A percentile compares a stretch with the other conserved stretches of the same genome.
Conservation (phyloP, 1,140 invertebrate species). For the Popillia japonica region DNA sequence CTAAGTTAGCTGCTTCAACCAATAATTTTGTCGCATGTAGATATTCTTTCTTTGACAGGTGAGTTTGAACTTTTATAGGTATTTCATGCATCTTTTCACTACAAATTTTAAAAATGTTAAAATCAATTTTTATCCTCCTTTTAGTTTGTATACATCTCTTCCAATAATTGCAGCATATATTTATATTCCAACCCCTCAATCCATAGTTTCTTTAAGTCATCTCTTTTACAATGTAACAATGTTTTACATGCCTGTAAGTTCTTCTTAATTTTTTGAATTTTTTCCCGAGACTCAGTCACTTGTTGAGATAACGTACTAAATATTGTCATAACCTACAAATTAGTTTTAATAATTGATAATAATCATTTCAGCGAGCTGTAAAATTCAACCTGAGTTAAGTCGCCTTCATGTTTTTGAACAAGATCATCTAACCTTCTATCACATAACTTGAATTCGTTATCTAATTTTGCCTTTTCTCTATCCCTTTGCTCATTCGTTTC, state of each 20-base stretch:
- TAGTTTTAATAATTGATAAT: slow-evolving; percentile 60
- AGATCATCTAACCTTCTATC: slow-evolving; percentile 88
- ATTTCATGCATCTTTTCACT: slow-evolving; percentile 83
- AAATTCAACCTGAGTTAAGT: slow-evolving; percentile 80
- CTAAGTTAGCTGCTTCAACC: slow-evolving; percentile 72
- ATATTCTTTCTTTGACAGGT: slow-evolving; percentile 80
- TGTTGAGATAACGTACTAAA: slow-evolving; percentile 83
- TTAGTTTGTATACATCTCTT: slow-evolving; percentile 79
- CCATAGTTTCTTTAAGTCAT: slow-evolving; percentile 93
- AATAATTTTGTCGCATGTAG: slow-evolving; percentile 86
- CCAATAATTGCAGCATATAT: slow-evolving; percentile 84
- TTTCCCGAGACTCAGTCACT: slow-evolving; percentile 81
- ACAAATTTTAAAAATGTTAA: slow-evolving; percentile 33
- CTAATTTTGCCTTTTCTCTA: slow-evolving; percentile 90
- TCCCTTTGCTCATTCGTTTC: slow-evolving; percentile 95
- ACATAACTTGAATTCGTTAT: slow-evolving; percentile 91
- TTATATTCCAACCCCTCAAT: slow-evolving; percentile 92
- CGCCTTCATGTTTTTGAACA: slow-evolving; percentile 86
- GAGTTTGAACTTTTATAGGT: slow-evolving; percentile 76
- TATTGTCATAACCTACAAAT: slow-evolving; percentile 61
- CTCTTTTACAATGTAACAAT: slow-evolving; percentile 87
- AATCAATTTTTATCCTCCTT: background rate
- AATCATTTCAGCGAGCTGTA: slow-evolving; percentile 36
- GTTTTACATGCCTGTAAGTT: slow-evolving; percentile 91
- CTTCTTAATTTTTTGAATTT: slow-evolving; percentile 85